phyloP scores from a whole-genome alignment of 2,113 vertebrate genomes.

The Anoplopoma fimbria region DNA sequence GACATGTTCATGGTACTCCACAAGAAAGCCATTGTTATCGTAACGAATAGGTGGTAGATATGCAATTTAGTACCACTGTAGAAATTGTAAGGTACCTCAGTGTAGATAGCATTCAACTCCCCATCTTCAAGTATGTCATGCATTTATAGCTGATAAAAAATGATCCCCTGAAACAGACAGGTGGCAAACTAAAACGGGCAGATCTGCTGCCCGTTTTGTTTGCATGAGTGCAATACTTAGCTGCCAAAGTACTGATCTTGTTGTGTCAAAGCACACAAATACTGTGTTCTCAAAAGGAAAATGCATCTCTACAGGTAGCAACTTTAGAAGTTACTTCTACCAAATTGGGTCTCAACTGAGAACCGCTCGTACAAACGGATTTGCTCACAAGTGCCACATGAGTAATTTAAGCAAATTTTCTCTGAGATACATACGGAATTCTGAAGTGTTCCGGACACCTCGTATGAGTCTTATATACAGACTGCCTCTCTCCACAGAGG shows the following conservation, averaged over 20 bases:
- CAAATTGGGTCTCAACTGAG: too few species aligned
- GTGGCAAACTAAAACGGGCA: background rate
- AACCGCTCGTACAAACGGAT: background rate
- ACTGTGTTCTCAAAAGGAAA: background rate
- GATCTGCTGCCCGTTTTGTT: background rate
- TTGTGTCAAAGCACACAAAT: background rate
- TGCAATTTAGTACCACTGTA: slow-evolving; percentile 19
- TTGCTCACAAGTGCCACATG: background rate
- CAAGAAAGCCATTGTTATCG: slow-evolving; percentile 37
- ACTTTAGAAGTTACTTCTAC: background rate
- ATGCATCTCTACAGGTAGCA: background rate
- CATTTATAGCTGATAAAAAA: background rate
- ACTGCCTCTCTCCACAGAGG: background rate
- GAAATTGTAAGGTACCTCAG: slow-evolving; percentile 22
- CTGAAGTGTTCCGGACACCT: background rate
- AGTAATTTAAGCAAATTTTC: background rate
- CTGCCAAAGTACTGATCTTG: background rate
- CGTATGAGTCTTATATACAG: too few species aligned
- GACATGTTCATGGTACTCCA: slow-evolving; percentile 31
- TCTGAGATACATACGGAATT: background rate
- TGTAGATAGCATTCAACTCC: slow-evolving; percentile 14
- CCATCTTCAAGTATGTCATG: background rate
- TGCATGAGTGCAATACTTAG: background rate
- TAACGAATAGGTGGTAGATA: slow-evolving; percentile 46
- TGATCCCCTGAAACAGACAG: background rate